These are phyloP conservation scores for Cassiopea xamachana DNA, from an alignment of 30 jellyfish, hydroid and myxozoan species.

Conservation along the genomic window DNA sequence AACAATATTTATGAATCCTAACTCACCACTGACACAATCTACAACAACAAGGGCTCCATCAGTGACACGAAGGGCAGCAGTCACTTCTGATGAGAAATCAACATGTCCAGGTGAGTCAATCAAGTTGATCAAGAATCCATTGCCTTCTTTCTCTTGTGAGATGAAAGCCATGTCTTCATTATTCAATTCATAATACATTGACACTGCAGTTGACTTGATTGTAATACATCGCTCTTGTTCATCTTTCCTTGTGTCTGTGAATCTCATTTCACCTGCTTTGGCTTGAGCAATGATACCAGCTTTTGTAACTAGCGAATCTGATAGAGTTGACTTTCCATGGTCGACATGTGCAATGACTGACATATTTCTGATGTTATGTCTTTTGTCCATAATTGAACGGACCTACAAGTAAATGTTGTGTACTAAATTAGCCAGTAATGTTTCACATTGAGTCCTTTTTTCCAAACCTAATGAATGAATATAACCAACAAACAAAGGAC, in stretches of 20 bases:
- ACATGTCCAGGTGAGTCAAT: slow-evolving; percentile 99
- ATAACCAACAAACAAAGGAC: no score
- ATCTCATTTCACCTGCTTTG: slow-evolving; percentile 99
- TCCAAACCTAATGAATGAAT: no score
- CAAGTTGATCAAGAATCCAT: slow-evolving; percentile 98
- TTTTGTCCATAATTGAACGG: slow-evolving; percentile 99
- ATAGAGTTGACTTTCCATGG: slow-evolving; percentile 99
- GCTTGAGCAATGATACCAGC: slow-evolving; percentile 99
- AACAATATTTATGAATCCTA: background rate
- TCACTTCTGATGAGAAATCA: slow-evolving; percentile 99
- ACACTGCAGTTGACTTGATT: slow-evolving; percentile 99
- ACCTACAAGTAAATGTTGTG: slow-evolving; percentile 52
- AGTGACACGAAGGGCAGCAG: slow-evolving; percentile 99
- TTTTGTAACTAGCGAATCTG: slow-evolving; percentile 98
- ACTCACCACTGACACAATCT: slow-evolving; percentile 99
- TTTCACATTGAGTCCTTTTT: no score
- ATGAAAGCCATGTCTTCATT: slow-evolving; percentile 88
- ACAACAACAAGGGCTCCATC: slow-evolving; percentile 99
- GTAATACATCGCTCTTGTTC: slow-evolving; percentile 99
- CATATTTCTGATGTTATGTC: slow-evolving; percentile 98
- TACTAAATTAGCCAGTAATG: background rate
- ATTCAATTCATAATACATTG: slow-evolving; percentile 97
- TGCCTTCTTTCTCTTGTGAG: slow-evolving; percentile 81
- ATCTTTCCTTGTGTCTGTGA: slow-evolving; percentile 99
- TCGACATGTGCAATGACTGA: slow-evolving; percentile 99